Conservation (phyloP, 2,797 vertebrate genomes). For the Poecilia velifera region DNA sequence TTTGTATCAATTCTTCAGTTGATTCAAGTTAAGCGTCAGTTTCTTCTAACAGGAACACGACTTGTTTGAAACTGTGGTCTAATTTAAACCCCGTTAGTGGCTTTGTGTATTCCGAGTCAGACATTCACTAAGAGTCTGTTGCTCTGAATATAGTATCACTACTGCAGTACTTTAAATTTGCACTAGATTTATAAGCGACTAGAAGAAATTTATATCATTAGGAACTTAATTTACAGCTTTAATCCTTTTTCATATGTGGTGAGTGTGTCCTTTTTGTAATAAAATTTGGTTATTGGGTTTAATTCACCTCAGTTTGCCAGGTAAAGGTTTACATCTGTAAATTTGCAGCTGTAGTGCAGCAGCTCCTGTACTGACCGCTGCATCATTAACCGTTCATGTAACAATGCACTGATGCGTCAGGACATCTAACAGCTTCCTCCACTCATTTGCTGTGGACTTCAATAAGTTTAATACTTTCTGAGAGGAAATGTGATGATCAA, state of each 20-base stretch:
- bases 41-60: neutral
- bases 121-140: neutral
- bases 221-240: conserved; percentile 1
- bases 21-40: neutral
- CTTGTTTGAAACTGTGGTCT: neutral
- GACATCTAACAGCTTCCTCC: conserved; percentile 31
- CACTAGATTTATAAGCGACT: neutral
- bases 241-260: conserved; percentile 6
- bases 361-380: conserved; percentile 2
- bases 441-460: conserved; percentile 11
- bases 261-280: conserved; percentile 51
- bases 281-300: neutral
- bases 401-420: neutral
- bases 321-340: neutral
- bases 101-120: neutral
- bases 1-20: neutral
- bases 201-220: neutral
- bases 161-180: neutral
- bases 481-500: neutral
- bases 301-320: neutral
- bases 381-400: conserved; percentile 23
- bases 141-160: neutral
- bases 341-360: neutral
- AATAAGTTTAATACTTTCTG: conserved; percentile 34
- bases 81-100: neutral